phyloP scores from a whole-genome alignment of 2,113 vertebrate genomes.

The Epinephelus fuscoguttatus region DNA sequence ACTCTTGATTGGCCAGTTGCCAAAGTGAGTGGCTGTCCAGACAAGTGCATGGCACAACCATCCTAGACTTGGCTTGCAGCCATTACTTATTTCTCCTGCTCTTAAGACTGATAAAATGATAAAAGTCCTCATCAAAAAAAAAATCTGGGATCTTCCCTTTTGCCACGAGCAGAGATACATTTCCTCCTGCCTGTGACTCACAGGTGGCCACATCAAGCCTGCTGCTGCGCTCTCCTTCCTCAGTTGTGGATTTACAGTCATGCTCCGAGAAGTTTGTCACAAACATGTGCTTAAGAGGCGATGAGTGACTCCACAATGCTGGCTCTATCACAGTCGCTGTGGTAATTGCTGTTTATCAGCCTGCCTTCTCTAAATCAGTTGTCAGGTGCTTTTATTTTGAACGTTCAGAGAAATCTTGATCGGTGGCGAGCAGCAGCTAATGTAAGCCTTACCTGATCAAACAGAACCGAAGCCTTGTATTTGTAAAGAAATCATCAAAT shows the following conservation, averaged over 20 bases:
- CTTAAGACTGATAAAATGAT: slow-evolving; percentile 18
- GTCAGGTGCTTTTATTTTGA: slow-evolving; percentile 53
- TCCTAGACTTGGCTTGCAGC: slow-evolving; percentile 2
- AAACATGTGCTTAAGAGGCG: slow-evolving; percentile 63
- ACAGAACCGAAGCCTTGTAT: slow-evolving; percentile 31
- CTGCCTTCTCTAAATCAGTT: slow-evolving; percentile 57
- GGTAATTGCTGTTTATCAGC: slow-evolving; percentile 74
- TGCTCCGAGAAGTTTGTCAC: slow-evolving; percentile 56
- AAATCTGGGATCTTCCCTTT: not conserved
- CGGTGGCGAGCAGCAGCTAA: slow-evolving; percentile 48
- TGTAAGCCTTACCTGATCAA: slow-evolving; percentile 48
- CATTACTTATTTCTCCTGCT: slow-evolving; percentile 17
- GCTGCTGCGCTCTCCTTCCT: slow-evolving; percentile 14
- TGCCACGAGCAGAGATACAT: not conserved
- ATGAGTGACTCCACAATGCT: slow-evolving; percentile 58
- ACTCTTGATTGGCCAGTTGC: slow-evolving; percentile 33
- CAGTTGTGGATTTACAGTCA: slow-evolving; percentile 54
- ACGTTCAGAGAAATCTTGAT: slow-evolving; percentile 37
- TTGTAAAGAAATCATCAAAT: slow-evolving; percentile 50
- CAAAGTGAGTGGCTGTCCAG: slow-evolving; percentile 30
- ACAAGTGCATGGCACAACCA: slow-evolving; percentile 28
- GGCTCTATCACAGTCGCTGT: slow-evolving; percentile 41
- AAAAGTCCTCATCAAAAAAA: slow-evolving; percentile 9
- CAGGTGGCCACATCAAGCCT: slow-evolving; percentile 55
- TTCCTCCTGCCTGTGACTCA: slow-evolving; percentile 40